Conservation (phyloP, 2,113 vertebrate genomes). For the Myrmecobius fasciatus region DNA sequence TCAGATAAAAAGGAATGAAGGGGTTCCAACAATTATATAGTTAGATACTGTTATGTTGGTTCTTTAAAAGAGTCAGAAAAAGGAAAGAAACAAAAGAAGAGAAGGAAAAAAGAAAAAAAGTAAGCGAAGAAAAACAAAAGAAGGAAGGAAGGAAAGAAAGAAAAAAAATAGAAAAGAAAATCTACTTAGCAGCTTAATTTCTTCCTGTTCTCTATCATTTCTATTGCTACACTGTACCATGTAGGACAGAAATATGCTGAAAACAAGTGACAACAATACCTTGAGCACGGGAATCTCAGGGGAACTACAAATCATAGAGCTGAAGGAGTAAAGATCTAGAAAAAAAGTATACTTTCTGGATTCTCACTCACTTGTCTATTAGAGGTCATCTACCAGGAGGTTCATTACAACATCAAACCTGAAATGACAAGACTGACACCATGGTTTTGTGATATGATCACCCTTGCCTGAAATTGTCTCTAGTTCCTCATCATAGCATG, state of each 20-base stretch:
- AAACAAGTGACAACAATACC: background rate
- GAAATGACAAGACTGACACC: background rate
- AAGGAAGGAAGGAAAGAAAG: too few species aligned
- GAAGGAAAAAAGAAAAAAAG: too few species aligned
- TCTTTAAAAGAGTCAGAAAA: background rate
- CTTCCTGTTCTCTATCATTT: background rate
- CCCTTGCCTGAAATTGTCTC: background rate
- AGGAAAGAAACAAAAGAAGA: too few species aligned
- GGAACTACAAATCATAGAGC: background rate
- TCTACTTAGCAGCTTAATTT: background rate
- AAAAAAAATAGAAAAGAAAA: background rate
- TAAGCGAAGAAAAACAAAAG: too few species aligned
- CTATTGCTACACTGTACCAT: background rate
- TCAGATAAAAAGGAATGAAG: background rate
- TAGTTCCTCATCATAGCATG: background rate
- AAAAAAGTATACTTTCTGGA: background rate
- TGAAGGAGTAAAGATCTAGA: background rate
- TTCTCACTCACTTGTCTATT: background rate
- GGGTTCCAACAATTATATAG: background rate
- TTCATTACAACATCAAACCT: background rate
- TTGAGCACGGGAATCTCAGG: background rate
- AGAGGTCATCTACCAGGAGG: background rate
- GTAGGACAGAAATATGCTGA: background rate
- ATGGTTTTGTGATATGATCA: background rate
- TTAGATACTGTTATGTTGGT: background rate